Base-by-base conservation (phyloP, 1,140 invertebrate genomes). In the Zaprionus nigranus region DNA sequence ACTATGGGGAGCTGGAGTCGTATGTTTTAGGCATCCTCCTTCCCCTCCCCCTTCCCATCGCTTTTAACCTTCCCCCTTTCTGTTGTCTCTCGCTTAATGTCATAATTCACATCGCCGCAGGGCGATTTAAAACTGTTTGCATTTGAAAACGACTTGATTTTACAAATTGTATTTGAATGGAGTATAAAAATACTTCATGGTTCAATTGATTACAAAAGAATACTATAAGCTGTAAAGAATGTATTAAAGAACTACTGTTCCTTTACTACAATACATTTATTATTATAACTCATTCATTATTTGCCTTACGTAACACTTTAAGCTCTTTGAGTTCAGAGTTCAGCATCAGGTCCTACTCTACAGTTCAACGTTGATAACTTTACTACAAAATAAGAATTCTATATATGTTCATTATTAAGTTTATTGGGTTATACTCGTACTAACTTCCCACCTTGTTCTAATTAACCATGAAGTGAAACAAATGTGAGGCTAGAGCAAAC, bases 11-110 rank as follows among this genome's bases (percentile, higher is more conserved):
- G 80, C 82, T 34, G 30, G 30, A 71, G 72, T 86, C 82, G 76
- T 87, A 73, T 76, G 66, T 82, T 85, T 87, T 74, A 69, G 73
- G 79, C 79, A 79, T 67, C 78, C 51, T n/a, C n/a, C n/a, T n/a
- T n/a, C n/a, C 63, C 72, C 78, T 63, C 57, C 20, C 43, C 24
- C 70, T 36, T 15, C 12, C 22, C 15, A 9, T 40, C 15, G 15
- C n/a, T 2, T 11, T 17, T 46, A n/a, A 34, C 9, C 30, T 11
- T 5, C 0, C 15, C 53, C 61, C 65, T 67, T 63, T 30, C 24
- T 61, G 43, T 54, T 62, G 43, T 63, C 60, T 60, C 60, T 63
- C 38, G 64, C 58, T 68, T 59, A 66, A 78, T 83, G 83, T 88
- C 75, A 83, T 83, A 88, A 88, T 87, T 70, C 72, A 63, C 69